These are phyloP conservation scores for Dynastes grantii DNA, from an alignment of 2,888 invertebrate genomes.

Conservation along the genomic window DNA sequence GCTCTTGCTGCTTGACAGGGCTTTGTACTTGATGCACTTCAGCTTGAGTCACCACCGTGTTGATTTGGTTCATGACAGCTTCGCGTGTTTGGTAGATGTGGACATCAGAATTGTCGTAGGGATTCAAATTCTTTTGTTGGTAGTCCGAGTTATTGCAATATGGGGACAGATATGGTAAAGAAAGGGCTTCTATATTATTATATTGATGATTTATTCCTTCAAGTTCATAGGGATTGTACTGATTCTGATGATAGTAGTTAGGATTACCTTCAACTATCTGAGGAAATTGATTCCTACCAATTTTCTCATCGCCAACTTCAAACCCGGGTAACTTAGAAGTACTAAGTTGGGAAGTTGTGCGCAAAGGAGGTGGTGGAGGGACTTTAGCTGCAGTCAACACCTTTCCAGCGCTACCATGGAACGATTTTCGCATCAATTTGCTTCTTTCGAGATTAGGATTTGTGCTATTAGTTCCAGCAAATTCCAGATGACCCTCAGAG, in stretches of 20 bases:
- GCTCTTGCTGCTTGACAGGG: slow-evolving; percentile 74
- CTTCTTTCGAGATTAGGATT: slow-evolving; percentile 90
- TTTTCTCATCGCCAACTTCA: slow-evolving; percentile 72
- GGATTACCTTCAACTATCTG: slow-evolving; percentile 64
- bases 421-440: slow-evolving; percentile 91
- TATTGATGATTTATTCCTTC: slow-evolving; percentile 23
- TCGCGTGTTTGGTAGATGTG: slow-evolving; percentile 58
- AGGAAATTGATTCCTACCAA: slow-evolving; percentile 71
- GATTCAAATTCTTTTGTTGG: slow-evolving; percentile 21
- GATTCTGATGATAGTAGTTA: slow-evolving; percentile 57
- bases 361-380: slow-evolving; percentile 87
- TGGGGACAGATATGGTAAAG: slow-evolving; percentile 72
- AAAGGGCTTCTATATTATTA: slow-evolving; percentile 72
- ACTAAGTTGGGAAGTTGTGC: slow-evolving; percentile 89
- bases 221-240: slow-evolving; percentile 58
- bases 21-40: slow-evolving; percentile 90
- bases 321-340: slow-evolving; percentile 76
- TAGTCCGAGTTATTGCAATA: slow-evolving; percentile 16
- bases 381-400: slow-evolving; percentile 88
- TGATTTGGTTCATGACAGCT: slow-evolving; percentile 51
- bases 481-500: slow-evolving; percentile 91
- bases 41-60: slow-evolving; percentile 86
- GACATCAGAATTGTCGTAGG: slow-evolving; percentile 44
- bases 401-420: slow-evolving; percentile 88
- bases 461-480: slow-evolving; percentile 75